Conservation (phyloP, 2,888 invertebrate species). For the Acanthosepion esculentum region DNA sequence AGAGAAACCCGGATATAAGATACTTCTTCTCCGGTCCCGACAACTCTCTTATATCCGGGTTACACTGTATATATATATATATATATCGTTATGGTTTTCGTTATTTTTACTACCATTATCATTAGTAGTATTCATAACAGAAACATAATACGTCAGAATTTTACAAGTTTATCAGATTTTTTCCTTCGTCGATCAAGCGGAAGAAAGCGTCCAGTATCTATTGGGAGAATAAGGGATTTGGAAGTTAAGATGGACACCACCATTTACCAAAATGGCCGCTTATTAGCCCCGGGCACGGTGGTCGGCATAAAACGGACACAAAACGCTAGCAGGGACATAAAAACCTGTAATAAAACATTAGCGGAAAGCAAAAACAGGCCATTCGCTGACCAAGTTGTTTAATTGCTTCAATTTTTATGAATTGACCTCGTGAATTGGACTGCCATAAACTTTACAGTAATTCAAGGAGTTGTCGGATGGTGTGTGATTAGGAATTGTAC, state of each 20-base stretch:
- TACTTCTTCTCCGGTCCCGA: no score
- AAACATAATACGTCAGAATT: neutral
- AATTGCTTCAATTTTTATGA: constrained; percentile 9
- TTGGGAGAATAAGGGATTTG: neutral
- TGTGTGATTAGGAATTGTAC: neutral
- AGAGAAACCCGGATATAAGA: no score
- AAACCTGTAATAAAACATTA: constrained; percentile 5
- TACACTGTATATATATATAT: no score
- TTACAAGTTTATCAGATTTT: neutral
- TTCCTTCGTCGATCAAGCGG: neutral
- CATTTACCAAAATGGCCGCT: constrained; percentile 5
- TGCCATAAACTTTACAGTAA: neutral
- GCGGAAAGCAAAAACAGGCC: constrained; percentile 9
- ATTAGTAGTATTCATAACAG: neutral
- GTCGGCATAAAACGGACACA: constrained; percentile 33
- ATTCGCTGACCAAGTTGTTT: neutral
- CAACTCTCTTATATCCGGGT: no score
- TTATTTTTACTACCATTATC: neutral
- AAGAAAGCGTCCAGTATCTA: neutral
- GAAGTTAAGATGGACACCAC: neutral
- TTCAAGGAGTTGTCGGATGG: neutral
- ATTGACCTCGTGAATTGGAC: neutral
- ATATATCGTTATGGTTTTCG: no score
- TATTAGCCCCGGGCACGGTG: neutral
- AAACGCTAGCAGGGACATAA: neutral